phyloP scores from a whole-genome alignment of 1,140 invertebrate genomes.

The Galleria mellonella region DNA sequence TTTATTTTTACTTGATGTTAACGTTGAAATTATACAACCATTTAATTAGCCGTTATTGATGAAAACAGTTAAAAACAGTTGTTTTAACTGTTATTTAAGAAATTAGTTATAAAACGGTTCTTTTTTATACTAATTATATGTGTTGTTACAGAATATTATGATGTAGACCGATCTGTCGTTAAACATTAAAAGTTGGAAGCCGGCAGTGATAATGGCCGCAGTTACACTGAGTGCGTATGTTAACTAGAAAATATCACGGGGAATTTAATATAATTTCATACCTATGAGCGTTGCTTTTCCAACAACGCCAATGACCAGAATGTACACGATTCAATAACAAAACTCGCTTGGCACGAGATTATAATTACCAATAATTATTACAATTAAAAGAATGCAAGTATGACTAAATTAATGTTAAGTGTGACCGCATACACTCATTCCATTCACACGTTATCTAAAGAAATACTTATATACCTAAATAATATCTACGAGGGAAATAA shows the following conservation, averaged over 20 bases:
- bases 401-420: constrained; percentile 55
- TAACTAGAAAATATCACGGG: constrained; percentile 22
- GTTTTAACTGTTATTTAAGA: too few species aligned
- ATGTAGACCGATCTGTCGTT: constrained; percentile 2
- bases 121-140: too few species aligned
- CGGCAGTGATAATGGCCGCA: constrained; percentile 12
- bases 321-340: constrained; percentile 54
- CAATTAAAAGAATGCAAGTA: constrained; percentile 38
- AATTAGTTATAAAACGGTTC: too few species aligned
- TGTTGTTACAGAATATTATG: not conserved
- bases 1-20: too few species aligned
- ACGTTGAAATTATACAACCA: too few species aligned
- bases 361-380: constrained; percentile 34
- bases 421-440: constrained; percentile 53
- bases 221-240: constrained; percentile 8
- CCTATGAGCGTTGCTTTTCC: constrained; percentile 29
- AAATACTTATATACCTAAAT: constrained; percentile 52
- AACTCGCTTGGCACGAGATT: constrained; percentile 47
- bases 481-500: constrained; percentile 49
- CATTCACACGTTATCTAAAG: constrained; percentile 57
- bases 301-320: constrained; percentile 63
- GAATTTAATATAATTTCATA: constrained; percentile 34
- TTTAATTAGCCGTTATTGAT: not conserved
- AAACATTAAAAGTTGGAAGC: constrained; percentile 14
- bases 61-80: not conserved